These are phyloP conservation scores for Ctena decussata DNA, from an alignment of 2,888 invertebrate genomes.

Conservation along the genomic window DNA sequence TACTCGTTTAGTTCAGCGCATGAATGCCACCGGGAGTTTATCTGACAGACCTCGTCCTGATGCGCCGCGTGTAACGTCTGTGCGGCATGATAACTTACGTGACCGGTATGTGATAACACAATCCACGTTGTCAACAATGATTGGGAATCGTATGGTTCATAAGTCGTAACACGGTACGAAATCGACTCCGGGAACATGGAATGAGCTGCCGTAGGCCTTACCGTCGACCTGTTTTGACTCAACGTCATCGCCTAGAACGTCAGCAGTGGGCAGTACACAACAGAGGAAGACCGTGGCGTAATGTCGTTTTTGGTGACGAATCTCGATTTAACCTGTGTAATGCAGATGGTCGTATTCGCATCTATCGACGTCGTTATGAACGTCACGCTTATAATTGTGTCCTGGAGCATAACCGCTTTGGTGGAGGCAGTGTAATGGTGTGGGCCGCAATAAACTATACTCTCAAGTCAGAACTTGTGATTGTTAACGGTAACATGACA, in stretches of 20 bases:
- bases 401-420: no score
- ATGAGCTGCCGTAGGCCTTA: constrained; percentile 19
- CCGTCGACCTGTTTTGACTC: background rate
- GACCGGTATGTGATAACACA: constrained; percentile 18
- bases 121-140: constrained; percentile 17
- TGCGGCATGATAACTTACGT: constrained; percentile 31
- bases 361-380: no score
- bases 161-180: constrained; percentile 41
- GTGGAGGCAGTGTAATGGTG: no score
- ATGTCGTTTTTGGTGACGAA: constrained; percentile 6
- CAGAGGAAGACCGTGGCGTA: background rate
- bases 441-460: no score
- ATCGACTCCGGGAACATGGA: constrained; percentile 18
- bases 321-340: constrained; percentile 31
- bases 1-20: constrained; percentile 10
- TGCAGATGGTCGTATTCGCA: no score
- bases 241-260: background rate
- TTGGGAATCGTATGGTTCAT: constrained; percentile 4
- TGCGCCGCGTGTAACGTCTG: constrained; percentile 31
- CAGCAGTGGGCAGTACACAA: background rate
- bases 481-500: no score
- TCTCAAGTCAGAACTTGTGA: no score
- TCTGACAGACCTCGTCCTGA: constrained; percentile 25
- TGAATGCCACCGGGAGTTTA: constrained; percentile 12
- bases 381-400: constrained; percentile 25